Evolutionary conservation across 2,888 invertebrate genomes (phyloP), one percentile per base, ranked within the genome.

Genomic region (Conops quadrifasciatus): DNA sequence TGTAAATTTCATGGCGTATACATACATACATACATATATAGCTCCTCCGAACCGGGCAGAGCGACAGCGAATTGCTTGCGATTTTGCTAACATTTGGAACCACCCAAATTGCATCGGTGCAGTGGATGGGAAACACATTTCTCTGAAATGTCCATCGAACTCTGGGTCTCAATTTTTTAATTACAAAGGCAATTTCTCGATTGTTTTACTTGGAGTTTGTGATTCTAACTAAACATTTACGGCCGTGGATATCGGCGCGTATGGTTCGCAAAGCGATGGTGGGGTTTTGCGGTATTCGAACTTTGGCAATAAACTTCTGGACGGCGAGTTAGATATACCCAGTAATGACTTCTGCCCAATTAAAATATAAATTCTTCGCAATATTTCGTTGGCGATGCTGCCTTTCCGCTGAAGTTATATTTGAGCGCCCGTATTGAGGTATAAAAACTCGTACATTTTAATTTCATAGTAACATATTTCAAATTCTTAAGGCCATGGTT

Each of bases 21-120:
- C n/a, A n/a, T n/a, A n/a, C n/a, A n/a, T n/a, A n/a, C n/a, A 19
- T 43, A n/a, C 9, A 16, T 65, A 65, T 19, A n/a, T 65, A 16
- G 2, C 65, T n/a, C 9, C 49, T 30, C 36, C 65, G 16, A 65
- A 51, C 26, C 65, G 62, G n/a, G 21, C 19, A 7, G 59, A 72
- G 28, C 69, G 72, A 65, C 65, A 21, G n/a, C 13, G 19, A 28
- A 72, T 72, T 64, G 36, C 66, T 59, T 0, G 36, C 0, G 69
- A 72, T 45, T 69, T 66, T 56, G 30, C 43, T 2, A 19, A 47
- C 0, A 69, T 66, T 21, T 72, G 65, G 69, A 69, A 69, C 15
- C 63, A 69, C 15, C 65, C 65, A 19, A 63, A 72, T 49, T 72
- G 69, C 43, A 26, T 72, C 13, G 69, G 69, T 24, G 68, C 67